These are phyloP conservation scores for Potamilus streckersoni DNA, from an alignment of 1,140 invertebrate species.

Conservation along the genomic window DNA sequence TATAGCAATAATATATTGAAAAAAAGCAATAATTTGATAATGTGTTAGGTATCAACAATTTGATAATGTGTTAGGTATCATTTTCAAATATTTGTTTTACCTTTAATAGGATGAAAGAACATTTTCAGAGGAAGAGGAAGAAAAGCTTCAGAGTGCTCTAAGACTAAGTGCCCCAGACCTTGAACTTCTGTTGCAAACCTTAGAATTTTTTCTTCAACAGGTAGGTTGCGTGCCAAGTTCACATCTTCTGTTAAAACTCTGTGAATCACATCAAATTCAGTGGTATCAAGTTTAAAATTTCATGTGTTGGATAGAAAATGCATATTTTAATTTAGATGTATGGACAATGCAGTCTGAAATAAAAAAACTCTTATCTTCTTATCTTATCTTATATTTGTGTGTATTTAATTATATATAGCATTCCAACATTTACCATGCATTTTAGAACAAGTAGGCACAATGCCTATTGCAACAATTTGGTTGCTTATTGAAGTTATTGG, in stretches of 20 bases:
- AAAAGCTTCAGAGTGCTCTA: constrained; percentile 57
- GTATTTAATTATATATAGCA: too few relatives aligned
- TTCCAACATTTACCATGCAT: too few relatives aligned
- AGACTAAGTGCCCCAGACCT: constrained; percentile 51
- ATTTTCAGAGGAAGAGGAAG: constrained; percentile 64
- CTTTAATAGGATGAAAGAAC: constrained; percentile 59
- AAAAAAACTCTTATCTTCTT: too few relatives aligned
- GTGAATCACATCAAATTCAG: too few relatives aligned
- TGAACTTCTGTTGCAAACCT: constrained; percentile 58
- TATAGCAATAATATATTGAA: neutral
- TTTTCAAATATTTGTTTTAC: neutral
- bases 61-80: neutral
- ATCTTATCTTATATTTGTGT: too few relatives aligned
- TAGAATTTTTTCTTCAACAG: constrained; percentile 66
- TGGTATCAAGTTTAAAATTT: too few relatives aligned
- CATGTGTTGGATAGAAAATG: too few relatives aligned
- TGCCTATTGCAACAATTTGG: too few relatives aligned
- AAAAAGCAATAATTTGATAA: neutral
- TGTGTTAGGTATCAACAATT: neutral
- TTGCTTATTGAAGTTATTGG: too few relatives aligned
- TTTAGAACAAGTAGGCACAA: too few relatives aligned
- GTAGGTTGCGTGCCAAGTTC: constrained; percentile 28
- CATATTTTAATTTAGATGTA: too few relatives aligned
- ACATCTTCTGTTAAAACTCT: neutral
- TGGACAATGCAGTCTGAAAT: too few relatives aligned